These are phyloP conservation scores for Erythrolamprus reginae DNA, from an alignment of 2,113 vertebrate genomes.

Conservation along the genomic window DNA sequence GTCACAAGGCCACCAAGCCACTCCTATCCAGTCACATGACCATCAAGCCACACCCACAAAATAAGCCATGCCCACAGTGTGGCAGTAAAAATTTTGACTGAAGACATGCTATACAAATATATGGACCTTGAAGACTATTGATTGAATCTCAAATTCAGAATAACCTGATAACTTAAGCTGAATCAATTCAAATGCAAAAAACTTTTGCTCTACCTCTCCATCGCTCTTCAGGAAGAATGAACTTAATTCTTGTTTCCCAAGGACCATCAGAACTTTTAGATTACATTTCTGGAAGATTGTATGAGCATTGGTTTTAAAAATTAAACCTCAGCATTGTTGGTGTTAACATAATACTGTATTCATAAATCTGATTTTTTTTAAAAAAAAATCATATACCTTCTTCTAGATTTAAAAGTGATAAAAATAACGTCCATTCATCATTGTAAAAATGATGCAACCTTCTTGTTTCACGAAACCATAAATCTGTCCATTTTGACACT, in stretches of 20 bases:
- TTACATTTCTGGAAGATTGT: neutral
- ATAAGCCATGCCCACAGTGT: too few relatives aligned
- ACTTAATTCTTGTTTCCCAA: neutral
- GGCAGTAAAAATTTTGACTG: too few relatives aligned
- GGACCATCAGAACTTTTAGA: neutral
- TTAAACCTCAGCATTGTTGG: neutral
- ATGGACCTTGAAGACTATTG: neutral
- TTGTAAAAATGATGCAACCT: neutral
- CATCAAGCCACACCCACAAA: too few relatives aligned
- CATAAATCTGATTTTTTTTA: conserved; percentile 6
- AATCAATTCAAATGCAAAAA: neutral
- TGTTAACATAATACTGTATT: too few relatives aligned
- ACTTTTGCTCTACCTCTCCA: neutral
- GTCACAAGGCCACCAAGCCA: too few relatives aligned
- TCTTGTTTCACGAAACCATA: neutral
- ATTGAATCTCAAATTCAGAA: neutral
- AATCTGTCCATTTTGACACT: neutral
- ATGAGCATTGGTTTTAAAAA: neutral
- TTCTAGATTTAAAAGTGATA: neutral
- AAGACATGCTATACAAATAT: conserved; percentile 11
- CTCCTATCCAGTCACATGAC: too few relatives aligned
- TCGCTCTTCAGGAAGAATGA: neutral
- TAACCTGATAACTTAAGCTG: neutral
- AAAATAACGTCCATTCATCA: neutral
- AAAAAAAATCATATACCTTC: neutral